Evolutionary conservation across 2,888 invertebrate species (phyloP).

Genomic region (Parnassius orleans): DNA sequence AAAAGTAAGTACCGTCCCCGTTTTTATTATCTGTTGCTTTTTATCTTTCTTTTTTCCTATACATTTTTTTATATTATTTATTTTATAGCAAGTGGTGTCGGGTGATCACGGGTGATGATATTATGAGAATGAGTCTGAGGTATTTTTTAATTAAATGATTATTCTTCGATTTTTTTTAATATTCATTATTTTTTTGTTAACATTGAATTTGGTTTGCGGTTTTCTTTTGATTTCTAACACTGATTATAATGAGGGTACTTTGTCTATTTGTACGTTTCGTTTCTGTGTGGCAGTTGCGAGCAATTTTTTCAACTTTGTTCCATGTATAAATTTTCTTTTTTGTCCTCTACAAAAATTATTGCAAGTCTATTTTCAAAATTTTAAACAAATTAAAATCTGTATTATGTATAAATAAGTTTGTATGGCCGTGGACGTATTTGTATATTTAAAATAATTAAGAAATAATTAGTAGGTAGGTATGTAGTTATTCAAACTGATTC

Average conservation of each 20-base stretch:
- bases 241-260: slow-evolving; percentile 13
- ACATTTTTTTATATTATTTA: slow-evolving; percentile 32
- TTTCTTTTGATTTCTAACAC: slow-evolving; percentile 26
- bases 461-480: no score
- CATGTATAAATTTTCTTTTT: slow-evolving; percentile 16
- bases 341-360: slow-evolving; percentile 14
- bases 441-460: no score
- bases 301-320: slow-evolving; percentile 14
- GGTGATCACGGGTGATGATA: slow-evolving; percentile 86
- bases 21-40: slow-evolving; percentile 26
- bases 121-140: slow-evolving; percentile 90
- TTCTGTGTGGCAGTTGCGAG: slow-evolving; percentile 21
- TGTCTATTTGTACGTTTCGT: slow-evolving; percentile 20
- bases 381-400: no score
- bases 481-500: no score
- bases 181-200: slow-evolving; percentile 33
- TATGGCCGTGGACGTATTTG: no score
- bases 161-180: slow-evolving; percentile 36
- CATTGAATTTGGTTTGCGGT: slow-evolving; percentile 31
- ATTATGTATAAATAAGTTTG: no score
- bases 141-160: slow-evolving; percentile 47
- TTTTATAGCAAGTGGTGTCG: slow-evolving; percentile 79
- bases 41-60: slow-evolving; percentile 27
- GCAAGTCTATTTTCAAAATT: slow-evolving; percentile 7
- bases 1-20: slow-evolving; percentile 61